phyloP scores from a whole-genome alignment of 2,888 invertebrate genomes.

The Noctua comes region DNA sequence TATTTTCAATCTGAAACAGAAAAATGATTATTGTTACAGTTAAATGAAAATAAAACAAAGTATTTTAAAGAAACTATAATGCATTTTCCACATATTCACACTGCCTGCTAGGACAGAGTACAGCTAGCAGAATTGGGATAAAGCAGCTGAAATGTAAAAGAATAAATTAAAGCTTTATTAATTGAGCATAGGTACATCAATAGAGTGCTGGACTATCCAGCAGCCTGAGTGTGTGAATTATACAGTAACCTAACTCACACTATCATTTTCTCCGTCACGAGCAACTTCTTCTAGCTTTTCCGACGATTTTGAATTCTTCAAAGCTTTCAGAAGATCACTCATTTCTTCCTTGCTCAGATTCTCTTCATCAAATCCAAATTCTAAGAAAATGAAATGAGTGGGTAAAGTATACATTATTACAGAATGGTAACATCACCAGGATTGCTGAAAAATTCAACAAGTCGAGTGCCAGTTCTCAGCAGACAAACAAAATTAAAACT shows the following conservation, averaged over 20 bases:
- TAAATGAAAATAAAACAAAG: neutral
- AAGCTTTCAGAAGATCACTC: conserved; percentile 84
- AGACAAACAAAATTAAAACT: neutral
- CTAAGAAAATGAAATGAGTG: conserved; percentile 70
- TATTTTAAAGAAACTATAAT: neutral
- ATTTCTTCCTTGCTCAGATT: conserved; percentile 87
- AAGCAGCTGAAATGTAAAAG: neutral
- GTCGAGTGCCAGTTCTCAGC: neutral
- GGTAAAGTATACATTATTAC: neutral
- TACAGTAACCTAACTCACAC: conserved; percentile 13
- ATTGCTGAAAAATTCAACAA: conserved; percentile 1
- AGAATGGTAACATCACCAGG: neutral
- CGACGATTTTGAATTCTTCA: conserved; percentile 85
- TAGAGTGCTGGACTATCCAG: neutral
- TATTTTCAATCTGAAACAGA: conserved; percentile 71
- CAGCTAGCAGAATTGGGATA: neutral
- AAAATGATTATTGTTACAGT: neutral
- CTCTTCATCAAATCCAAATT: conserved; percentile 86
- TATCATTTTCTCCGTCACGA: conserved; percentile 48
- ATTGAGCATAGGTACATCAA: neutral
- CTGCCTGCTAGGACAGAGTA: neutral
- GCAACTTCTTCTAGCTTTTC: conserved; percentile 80
- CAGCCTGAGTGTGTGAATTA: neutral
- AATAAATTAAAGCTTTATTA: neutral
- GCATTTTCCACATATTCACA: conserved; percentile 1